These are phyloP conservation scores for Perdita meconis DNA, from an alignment of 2,888 invertebrate genomes.

Conservation along the genomic window DNA sequence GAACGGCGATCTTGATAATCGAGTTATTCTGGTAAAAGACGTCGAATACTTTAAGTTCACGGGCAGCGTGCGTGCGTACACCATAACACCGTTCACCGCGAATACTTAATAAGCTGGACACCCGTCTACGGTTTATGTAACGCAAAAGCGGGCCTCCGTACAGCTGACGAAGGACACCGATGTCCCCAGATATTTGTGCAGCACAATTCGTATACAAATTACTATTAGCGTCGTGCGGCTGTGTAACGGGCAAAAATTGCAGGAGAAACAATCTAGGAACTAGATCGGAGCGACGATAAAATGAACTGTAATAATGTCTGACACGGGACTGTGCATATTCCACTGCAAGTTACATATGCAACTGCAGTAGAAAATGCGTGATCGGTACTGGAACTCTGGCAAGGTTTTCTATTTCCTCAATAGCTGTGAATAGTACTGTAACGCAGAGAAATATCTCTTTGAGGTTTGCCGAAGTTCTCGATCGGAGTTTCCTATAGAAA, in stretches of 20 bases:
- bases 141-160: constrained; percentile 43
- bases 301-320: not conserved
- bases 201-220: not conserved
- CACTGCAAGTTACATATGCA: not conserved
- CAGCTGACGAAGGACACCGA: constrained; percentile 52
- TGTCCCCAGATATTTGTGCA: constrained; percentile 44
- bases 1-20: constrained; percentile 45
- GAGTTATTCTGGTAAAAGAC: constrained; percentile 53
- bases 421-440: not conserved
- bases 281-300: not conserved
- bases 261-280: not conserved
- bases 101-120: constrained; percentile 62
- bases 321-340: not conserved
- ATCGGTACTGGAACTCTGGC: not conserved
- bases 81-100: constrained; percentile 61
- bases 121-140: constrained; percentile 65
- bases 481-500: too few relatives aligned
- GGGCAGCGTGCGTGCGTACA: constrained; percentile 52
- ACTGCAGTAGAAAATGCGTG: not conserved
- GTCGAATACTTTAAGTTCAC: constrained; percentile 62
- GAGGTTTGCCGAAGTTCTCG: not conserved
- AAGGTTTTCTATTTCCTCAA: not conserved
- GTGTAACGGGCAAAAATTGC: too few relatives aligned
- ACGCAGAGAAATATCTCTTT: not conserved
- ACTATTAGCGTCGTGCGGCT: not conserved